Percentiles rank a stretch among this genome's conserved stretches.
Conservation (phyloP, 2,113 vertebrate species). For the Peromyscus leucopus region DNA sequence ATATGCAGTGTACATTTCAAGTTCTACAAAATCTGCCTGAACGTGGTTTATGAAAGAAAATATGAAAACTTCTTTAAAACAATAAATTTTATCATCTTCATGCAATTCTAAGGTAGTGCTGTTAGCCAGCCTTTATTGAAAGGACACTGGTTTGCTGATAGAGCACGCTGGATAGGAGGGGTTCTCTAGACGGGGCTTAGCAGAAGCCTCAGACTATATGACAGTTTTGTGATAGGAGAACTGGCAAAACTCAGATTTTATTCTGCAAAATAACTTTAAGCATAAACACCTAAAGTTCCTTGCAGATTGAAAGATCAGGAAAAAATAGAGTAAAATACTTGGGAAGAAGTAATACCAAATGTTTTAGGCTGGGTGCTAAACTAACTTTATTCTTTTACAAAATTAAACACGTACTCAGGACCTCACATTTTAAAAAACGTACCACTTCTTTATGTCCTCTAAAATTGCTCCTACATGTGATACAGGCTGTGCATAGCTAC, state of each 20-base stretch:
- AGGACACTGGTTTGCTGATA: neutral
- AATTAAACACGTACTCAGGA: constrained; percentile 1
- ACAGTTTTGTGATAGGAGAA: neutral
- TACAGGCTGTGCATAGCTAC: neutral
- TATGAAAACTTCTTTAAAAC: neutral
- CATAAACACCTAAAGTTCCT: neutral
- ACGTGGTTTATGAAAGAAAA: neutral
- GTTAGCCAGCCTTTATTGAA: neutral
- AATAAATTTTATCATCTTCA: neutral
- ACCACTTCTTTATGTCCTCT: neutral
- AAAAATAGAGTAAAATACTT: neutral
- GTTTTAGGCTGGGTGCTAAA: neutral
- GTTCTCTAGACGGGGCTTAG: neutral
- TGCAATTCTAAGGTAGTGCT: neutral
- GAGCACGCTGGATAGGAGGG: neutral
- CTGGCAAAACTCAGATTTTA: neutral
- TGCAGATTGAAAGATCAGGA: constrained; percentile 7
- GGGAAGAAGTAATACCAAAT: neutral
- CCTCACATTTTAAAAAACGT: constrained; percentile 12
- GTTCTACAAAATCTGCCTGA: neutral
- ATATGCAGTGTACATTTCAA: neutral
- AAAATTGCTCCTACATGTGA: neutral
- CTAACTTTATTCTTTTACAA: constrained; percentile 20
- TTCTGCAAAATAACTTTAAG: neutral
- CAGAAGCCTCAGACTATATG: neutral